A percentile compares a stretch with the other conserved stretches of the same genome.
phyloP scores from a whole-genome alignment of 2,797 vertebrate species.

The Gila robusta region DNA sequence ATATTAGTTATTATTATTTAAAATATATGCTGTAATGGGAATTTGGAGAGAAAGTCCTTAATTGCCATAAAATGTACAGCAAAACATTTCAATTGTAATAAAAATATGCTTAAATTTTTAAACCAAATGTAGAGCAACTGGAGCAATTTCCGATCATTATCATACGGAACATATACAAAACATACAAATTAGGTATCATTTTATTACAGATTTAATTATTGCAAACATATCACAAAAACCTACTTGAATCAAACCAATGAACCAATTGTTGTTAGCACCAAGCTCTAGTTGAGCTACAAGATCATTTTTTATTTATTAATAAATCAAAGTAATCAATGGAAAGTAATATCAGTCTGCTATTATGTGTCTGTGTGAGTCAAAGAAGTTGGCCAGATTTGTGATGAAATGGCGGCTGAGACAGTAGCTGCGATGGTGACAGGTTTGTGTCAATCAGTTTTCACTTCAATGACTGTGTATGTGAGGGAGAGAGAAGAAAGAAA shows the following conservation, averaged over 20 bases:
- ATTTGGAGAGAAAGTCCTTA: neutral
- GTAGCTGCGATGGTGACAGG: neutral
- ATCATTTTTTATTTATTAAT: neutral
- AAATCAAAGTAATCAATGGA: neutral
- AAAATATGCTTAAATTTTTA: too few relatives aligned
- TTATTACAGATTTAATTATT: neutral
- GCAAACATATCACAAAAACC: too few relatives aligned
- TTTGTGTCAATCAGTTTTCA: constrained; percentile 4
- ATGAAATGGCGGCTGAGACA: constrained; percentile 4
- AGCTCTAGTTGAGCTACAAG: neutral
- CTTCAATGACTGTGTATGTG: neutral
- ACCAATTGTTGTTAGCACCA: neutral
- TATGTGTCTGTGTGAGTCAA: neutral
- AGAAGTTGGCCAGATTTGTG: neutral
- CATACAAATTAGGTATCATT: neutral
- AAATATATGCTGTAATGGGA: neutral
- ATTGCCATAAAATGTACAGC: neutral
- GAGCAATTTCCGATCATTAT: neutral
- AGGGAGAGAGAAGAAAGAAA: constrained; percentile 64
- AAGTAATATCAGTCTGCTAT: neutral
- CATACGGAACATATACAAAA: neutral
- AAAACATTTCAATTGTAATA: neutral
- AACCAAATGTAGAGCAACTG: neutral
- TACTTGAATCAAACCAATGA: neutral
- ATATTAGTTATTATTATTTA: too few relatives aligned